Conservation (phyloP, 2,888 invertebrate genomes). For the Dryocosmus kuriphilus region DNA sequence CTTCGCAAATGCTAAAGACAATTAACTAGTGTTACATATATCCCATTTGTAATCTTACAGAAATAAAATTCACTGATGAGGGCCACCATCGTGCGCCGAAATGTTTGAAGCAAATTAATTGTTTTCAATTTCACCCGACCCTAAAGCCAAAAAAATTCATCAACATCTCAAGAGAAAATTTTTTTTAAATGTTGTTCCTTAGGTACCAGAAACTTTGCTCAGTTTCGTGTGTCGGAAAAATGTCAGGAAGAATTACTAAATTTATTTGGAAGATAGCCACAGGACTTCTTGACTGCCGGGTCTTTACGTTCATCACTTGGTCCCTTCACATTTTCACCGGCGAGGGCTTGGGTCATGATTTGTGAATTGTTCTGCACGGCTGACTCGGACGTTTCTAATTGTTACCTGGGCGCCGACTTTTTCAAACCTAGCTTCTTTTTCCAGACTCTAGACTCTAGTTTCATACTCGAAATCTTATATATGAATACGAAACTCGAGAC, state of each 20-base stretch:
- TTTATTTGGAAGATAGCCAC: not conserved
- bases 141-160: too few species aligned
- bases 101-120: too few species aligned
- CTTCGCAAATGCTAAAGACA: too few species aligned
- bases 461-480: slow-evolving; percentile 30
- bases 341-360: not conserved
- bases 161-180: too few species aligned
- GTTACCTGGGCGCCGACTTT: slow-evolving; percentile 37
- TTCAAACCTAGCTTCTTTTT: slow-evolving; percentile 21
- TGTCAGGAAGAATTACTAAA: slow-evolving; percentile 3
- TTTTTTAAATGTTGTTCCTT: not conserved
- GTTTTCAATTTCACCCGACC: too few species aligned
- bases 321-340: slow-evolving; percentile 18
- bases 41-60: too few species aligned
- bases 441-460: slow-evolving; percentile 24
- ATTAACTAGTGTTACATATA: too few species aligned
- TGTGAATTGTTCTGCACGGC: slow-evolving; percentile 49
- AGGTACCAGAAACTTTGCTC: not conserved
- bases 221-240: not conserved
- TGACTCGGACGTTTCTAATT: slow-evolving; percentile 49
- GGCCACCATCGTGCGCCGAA: too few species aligned
- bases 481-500: slow-evolving; percentile 20
- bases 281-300: not conserved
- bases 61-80: too few species aligned
- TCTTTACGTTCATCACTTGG: slow-evolving; percentile 11